Base-by-base conservation (phyloP, 1,140 invertebrate genomes). In the Dinoponera quadriceps region DNA sequence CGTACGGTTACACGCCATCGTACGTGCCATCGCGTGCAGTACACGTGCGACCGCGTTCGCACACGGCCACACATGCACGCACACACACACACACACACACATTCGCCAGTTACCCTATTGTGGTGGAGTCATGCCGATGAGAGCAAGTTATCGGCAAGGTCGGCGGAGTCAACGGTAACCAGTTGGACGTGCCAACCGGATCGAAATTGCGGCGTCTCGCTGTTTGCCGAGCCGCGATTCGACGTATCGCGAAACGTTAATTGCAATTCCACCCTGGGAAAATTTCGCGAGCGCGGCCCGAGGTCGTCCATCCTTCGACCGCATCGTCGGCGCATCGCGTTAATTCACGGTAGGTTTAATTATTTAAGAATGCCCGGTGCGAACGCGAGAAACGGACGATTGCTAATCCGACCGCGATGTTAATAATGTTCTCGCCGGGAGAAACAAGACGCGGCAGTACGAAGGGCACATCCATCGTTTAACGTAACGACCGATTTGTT, bases 161-260 rank as follows among this genome's bases (percentile, higher is more conserved):
- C 69, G 33, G 18, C 14, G 9, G 66, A 84, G 65, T 63, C 68
- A 85, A 85, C 75, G 69, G 69, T 84, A 63, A 51, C 48, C 18
- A 22, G 48, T 65, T 66, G 29, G 38, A 51, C 7, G 63, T 54
- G 51, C n/a, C 18, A 25, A 48, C 13, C 71, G 55, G 2, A n/a
- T 65, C 44, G 27, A 2, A 48, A 60, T 74, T 74, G 29, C 48
- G 38, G 33, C 33, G 62, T 66, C 3, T 11, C 38, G 38, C 7
- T 44, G 38, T 44, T 4, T 44, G 38, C 38, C 38, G 38, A 44
- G 38, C 38, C 2, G 5, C 2, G 5, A 33, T 33, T 5, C 29
- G 38, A 44, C 7, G 38, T 44, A 44, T 44, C 38, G 38, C 38
- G 38, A 44, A 44, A 44, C 7, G 38, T 11, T 44, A 44, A 44